A percentile compares a stretch with the other conserved stretches of the same genome.
Conservation (phyloP, 1,140 invertebrate species). For the Papilio helenus region DNA sequence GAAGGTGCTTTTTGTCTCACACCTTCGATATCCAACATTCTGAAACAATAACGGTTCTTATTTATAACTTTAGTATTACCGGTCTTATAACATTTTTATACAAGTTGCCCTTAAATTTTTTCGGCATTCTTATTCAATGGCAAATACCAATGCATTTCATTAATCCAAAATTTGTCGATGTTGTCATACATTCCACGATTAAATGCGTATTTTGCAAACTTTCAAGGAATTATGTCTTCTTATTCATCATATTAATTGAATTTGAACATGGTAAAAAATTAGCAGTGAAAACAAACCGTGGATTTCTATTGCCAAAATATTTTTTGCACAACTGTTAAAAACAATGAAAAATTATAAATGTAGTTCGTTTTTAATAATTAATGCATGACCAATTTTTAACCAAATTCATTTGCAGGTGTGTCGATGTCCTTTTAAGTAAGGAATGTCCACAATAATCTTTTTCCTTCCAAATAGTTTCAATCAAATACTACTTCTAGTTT, state of each 20-base stretch:
- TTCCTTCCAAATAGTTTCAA: not conserved
- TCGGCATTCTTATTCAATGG: not conserved
- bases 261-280: too few relatives aligned
- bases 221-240: too few relatives aligned
- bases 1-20: conserved; percentile 12
- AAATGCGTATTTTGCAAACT: too few relatives aligned
- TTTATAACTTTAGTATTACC: conserved; percentile 11
- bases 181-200: not conserved
- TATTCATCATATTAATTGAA: too few relatives aligned
- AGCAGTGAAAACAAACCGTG: too few relatives aligned
- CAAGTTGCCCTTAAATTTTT: conserved; percentile 19
- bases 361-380: too few relatives aligned
- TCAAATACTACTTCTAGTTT: conserved; percentile 31
- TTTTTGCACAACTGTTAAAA: too few relatives aligned
- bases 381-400: not conserved
- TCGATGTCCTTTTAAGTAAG: not conserved
- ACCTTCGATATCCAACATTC: conserved; percentile 6
- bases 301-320: too few relatives aligned
- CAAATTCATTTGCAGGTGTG: not conserved
- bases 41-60: not conserved
- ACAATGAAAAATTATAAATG: too few relatives aligned
- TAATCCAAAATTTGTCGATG: not conserved
- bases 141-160: conserved; percentile 6
- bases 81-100: conserved; percentile 10
- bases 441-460: conserved; percentile 27